Base-by-base conservation (phyloP, 2,113 vertebrate genomes). In the Excalfactoria chinensis region DNA sequence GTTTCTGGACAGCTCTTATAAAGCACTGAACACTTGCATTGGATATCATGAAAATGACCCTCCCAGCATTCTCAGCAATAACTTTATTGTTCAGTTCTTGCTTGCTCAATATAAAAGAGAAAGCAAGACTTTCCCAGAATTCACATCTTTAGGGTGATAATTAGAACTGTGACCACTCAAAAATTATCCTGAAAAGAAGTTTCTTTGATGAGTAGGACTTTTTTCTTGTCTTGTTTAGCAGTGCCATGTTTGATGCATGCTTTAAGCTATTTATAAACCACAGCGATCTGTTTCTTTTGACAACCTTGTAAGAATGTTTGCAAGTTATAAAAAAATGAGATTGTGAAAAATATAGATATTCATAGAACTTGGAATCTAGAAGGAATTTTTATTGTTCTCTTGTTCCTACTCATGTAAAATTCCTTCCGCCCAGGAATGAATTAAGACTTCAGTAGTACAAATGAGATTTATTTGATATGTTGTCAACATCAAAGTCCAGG, bases 141-240 rank as follows among this genome's bases (percentile, higher is more conserved):
- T 70, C 60, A 10, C 73, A 41, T 44, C 68, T 53, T 6, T 32
- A 66, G 64, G 68, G 46, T 80, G 41, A 3, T 76, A 59, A 83
- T 93, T 88, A 20, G 10, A 73, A 83, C 55, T 73, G 59, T 80
- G 64, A 90, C 83, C 83, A 70, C 46, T 77, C 70, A 25, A 83
- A 83, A 94, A 80, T 80, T 67, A 80, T 67, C 51, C 72, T 76
- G 69, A 67, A 85, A 93, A 94, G 21, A 35, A 44, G 58, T 53
- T 79, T 30, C 63, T 93, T 73, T 85, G 88, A 89, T 83, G 55
- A 40, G 41, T 86, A 64, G 15, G 43, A 53, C 37, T 87, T 73
- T 53, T 69, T 23, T 35, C 44, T 9, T 46, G 35, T 25, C 12
- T 79, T 6, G 0, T n/a, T 58, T 58, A 62, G n/a, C 43, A 44